Conservation (phyloP, 2,113 vertebrate species). For the Plecotus auritus region DNA sequence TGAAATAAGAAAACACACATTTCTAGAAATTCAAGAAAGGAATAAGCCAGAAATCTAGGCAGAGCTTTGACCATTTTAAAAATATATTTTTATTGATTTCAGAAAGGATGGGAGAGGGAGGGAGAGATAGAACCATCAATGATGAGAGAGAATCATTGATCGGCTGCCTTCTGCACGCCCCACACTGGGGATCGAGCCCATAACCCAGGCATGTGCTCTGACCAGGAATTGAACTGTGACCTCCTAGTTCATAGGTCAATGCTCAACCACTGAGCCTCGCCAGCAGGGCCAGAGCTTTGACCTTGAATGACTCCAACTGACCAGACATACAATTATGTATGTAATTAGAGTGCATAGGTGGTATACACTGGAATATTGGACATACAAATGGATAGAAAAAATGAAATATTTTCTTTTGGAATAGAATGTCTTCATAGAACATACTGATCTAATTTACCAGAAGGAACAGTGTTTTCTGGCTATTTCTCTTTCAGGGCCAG, state of each 20-base stretch:
- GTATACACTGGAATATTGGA: neutral
- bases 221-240: too few relatives aligned
- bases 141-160: too few relatives aligned
- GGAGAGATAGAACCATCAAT: too few relatives aligned
- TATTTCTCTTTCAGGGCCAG: conserved; percentile 62
- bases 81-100: too few relatives aligned
- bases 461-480: conserved; percentile 22
- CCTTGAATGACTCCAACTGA: neutral
- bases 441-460: conserved; percentile 49
- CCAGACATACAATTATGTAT: neutral
- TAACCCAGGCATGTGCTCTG: too few relatives aligned
- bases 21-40: conserved; percentile 44
- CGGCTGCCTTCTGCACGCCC: too few relatives aligned
- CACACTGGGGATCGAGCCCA: too few relatives aligned
- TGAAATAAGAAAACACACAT: neutral
- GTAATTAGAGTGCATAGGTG: neutral
- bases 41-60: neutral
- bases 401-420: conserved; percentile 37
- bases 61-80: neutral
- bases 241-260: too few relatives aligned
- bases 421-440: conserved; percentile 25
- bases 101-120: too few relatives aligned
- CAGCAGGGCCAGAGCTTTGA: neutral
- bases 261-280: too few relatives aligned
- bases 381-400: neutral